Base-by-base conservation (phyloP, 2,113 vertebrate genomes). In the Rhinoptilus africanus region DNA sequence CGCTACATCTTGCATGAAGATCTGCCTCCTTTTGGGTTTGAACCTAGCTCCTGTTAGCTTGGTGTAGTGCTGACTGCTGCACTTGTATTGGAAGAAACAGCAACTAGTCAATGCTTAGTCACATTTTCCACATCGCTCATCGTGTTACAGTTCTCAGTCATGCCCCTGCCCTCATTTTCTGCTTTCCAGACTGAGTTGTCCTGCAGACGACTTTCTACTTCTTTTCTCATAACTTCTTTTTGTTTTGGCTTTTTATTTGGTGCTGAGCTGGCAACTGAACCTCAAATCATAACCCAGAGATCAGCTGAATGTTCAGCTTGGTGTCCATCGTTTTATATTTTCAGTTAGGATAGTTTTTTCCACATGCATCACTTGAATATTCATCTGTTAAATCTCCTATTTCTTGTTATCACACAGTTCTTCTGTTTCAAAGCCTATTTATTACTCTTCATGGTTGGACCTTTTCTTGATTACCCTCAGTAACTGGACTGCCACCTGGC, bases 31-130 rank as follows among this genome's bases (percentile, higher is more conserved):
- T 91, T 85, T 48, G 16, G 26, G 41, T 92, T 92, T 82, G 62
- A 75, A 79, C 35, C 18, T 51, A 67, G 10, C 32, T 77, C 47
- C 41, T 92, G 19, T 80, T 93, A 15, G 19, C 37, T 50, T 45
- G 32, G 26, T 75, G 16, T 71, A 30, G 34, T 85, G 32, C 66
- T 89, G 60, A 30, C 51, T 19, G 0, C 51, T 85, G 43, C 60
- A 18, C 35, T 64, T 91, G 24, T 78, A n/a, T 57, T 89, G 85
- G 64, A 78, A 85, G 56, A 94, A 77, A 66, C 23, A 71, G 56
- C 51, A 85, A 27, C 56, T 35, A 50, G 32, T 72, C 77, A 68
- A n/a, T n/a, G 64, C 77, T 97, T 95, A 88, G 48, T 96, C 93
- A 74, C 39, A 12, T 92, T 95, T 85, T 76, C 62, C 66, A 28